These are phyloP conservation scores for Enoplosus armatus DNA, from an alignment of 2,797 vertebrate species.

Conservation along the genomic window DNA sequence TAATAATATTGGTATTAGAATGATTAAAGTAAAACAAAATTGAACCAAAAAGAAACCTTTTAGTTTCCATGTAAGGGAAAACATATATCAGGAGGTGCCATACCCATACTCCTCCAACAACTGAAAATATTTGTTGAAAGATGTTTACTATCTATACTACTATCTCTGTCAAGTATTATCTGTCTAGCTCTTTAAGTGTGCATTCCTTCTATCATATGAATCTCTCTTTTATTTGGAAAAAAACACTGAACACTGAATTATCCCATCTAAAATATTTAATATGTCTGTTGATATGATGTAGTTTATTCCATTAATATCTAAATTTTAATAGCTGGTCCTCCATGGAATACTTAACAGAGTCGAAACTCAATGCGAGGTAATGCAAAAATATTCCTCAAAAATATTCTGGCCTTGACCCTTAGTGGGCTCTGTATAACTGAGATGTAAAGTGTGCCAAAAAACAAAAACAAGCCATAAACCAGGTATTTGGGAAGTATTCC, in stretches of 20 bases:
- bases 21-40: neutral
- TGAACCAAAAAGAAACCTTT: neutral
- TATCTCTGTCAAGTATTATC: neutral
- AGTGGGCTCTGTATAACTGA: no score
- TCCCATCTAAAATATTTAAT: neutral
- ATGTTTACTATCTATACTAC: no score
- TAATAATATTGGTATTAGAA: neutral
- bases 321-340: neutral
- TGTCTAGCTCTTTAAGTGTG: no score
- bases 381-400: no score
- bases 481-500: neutral
- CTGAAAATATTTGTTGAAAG: neutral
- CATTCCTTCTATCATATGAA: no score
- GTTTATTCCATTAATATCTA: neutral
- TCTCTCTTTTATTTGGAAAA: neutral
- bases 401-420: no score
- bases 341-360: neutral
- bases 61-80: neutral
- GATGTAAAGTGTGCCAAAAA: neutral
- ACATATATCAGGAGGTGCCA: neutral
- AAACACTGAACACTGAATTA: neutral
- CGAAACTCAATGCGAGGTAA: no score
- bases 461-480: neutral
- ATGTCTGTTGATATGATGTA: neutral
- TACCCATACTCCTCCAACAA: neutral